These are phyloP conservation scores for Gracilinanus agilis DNA, from an alignment of 2,113 vertebrate genomes.

Conservation along the genomic window DNA sequence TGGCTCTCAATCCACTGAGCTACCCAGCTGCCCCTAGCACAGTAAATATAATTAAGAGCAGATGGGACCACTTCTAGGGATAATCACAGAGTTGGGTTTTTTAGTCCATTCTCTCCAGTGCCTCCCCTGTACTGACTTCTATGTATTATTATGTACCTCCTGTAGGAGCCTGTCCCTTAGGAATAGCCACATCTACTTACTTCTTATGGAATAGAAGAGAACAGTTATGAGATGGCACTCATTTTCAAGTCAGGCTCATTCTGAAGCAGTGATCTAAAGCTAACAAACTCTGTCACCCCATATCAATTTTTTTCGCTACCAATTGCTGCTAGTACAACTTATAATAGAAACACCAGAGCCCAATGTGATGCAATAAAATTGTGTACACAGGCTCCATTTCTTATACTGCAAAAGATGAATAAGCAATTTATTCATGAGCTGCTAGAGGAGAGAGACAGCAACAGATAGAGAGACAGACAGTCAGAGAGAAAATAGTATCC, in stretches of 20 bases:
- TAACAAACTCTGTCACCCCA: background rate
- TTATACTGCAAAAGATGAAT: constrained; percentile 25
- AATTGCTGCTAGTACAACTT: constrained; percentile 12
- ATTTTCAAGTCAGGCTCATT: background rate
- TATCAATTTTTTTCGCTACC: background rate
- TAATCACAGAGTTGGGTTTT: background rate
- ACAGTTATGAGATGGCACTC: background rate
- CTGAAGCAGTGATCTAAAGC: background rate
- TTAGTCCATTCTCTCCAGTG: background rate
- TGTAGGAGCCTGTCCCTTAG: background rate
- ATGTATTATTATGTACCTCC: background rate
- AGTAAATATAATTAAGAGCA: background rate
- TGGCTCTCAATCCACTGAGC: too few species aligned
- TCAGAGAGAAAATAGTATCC: background rate
- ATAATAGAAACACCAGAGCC: background rate
- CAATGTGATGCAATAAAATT: background rate
- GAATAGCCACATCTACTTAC: background rate
- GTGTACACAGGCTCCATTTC: background rate
- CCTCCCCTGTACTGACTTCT: background rate
- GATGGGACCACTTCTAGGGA: background rate
- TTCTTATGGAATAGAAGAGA: constrained; percentile 11
- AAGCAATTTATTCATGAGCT: background rate
- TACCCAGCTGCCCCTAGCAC: too few species aligned
- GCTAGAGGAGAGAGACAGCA: background rate
- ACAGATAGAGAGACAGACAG: background rate